A percentile compares a stretch with the other conserved stretches of the same genome.
Evolutionary conservation across 2,113 vertebrate genomes (phyloP).

Genomic region (Cyphomyrus discorhynchus): DNA sequence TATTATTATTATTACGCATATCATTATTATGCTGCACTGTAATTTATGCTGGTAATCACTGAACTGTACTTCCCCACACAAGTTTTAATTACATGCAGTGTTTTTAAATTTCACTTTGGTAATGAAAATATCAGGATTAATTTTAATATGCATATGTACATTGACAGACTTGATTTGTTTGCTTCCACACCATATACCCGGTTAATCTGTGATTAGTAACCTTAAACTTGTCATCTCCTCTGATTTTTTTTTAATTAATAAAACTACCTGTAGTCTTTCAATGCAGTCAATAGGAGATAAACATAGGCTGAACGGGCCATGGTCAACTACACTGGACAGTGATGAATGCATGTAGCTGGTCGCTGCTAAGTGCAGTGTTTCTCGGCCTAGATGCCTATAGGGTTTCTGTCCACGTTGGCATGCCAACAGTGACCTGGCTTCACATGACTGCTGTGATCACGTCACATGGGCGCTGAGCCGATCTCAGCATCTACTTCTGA

Average conservation of each 20-base stretch:
- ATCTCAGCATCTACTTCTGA: background rate
- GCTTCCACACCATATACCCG: background rate
- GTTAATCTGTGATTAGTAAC: background rate
- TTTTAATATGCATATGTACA: background rate
- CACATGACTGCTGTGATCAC: background rate
- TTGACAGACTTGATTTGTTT: background rate
- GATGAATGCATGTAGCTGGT: background rate
- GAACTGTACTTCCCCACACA: background rate
- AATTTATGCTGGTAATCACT: background rate
- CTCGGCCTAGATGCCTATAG: background rate
- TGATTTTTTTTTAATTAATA: background rate
- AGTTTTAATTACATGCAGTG: background rate
- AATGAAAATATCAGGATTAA: background rate
- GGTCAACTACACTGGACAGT: background rate
- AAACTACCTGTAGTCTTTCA: background rate
- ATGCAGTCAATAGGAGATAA: background rate
- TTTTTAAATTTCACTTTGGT: background rate
- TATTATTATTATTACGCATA: background rate
- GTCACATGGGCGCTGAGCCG: background rate
- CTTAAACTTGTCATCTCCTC: background rate
- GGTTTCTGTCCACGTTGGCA: background rate
- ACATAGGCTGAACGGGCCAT: background rate
- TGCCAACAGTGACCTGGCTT: background rate
- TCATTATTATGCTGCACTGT: background rate
- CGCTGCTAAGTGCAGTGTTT: background rate